A percentile compares a stretch with the other conserved stretches of the same genome.
phyloP scores from a whole-genome alignment of 2,888 invertebrate species.

The Masnerella sp. region DNA sequence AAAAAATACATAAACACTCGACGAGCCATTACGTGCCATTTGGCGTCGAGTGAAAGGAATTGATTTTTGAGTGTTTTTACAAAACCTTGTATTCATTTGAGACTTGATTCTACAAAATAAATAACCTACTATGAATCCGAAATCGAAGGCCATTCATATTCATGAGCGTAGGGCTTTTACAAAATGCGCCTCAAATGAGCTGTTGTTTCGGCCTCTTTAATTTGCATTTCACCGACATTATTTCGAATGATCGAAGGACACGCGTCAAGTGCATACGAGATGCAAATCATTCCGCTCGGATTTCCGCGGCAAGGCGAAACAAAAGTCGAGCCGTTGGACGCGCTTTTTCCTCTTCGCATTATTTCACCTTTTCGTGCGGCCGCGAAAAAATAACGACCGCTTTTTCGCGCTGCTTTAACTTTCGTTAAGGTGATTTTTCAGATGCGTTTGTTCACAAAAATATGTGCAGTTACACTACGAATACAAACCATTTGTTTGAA shows the following conservation, averaged over 20 bases:
- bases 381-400: slow-evolving; percentile 21
- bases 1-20: slow-evolving; percentile 60
- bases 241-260: slow-evolving; percentile 21
- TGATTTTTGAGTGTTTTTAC: slow-evolving; percentile 42
- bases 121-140: slow-evolving; percentile 31
- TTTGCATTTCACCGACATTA: slow-evolving; percentile 24
- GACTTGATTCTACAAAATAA: slow-evolving; percentile 29
- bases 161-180: slow-evolving; percentile 11
- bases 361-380: slow-evolving; percentile 8
- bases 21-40: slow-evolving; percentile 63
- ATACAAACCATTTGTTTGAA: too few species aligned
- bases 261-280: slow-evolving; percentile 12
- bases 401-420: slow-evolving; percentile 26
- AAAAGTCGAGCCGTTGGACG: slow-evolving; percentile 18
- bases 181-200: slow-evolving; percentile 23
- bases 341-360: slow-evolving; percentile 1
- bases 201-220: slow-evolving; percentile 25
- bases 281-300: slow-evolving; percentile 24
- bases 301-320: slow-evolving; percentile 5
- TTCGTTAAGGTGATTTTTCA: too few species aligned
- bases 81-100: slow-evolving; percentile 40
- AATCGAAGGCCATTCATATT: slow-evolving; percentile 30
- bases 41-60: slow-evolving; percentile 10
- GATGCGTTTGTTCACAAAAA: too few species aligned
- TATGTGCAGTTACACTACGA: too few species aligned